Evolutionary conservation across 2,888 invertebrate genomes (phyloP).

Genomic region (Philopedon plagiatum): DNA sequence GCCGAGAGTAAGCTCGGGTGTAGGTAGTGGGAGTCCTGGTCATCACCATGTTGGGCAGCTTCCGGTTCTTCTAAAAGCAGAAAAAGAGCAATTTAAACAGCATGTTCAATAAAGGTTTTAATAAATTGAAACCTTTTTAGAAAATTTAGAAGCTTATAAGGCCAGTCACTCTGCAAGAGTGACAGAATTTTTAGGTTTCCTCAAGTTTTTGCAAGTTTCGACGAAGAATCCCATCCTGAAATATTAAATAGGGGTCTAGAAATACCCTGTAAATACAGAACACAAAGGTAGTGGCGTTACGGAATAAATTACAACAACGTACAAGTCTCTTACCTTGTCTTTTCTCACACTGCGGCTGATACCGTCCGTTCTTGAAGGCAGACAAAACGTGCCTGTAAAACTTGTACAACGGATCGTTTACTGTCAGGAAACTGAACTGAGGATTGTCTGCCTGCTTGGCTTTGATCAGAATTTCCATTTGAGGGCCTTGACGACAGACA

Average conservation of each 20-base stretch:
- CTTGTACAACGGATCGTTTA: constrained; percentile 85
- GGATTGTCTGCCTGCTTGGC: constrained; percentile 95
- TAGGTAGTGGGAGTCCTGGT: constrained; percentile 76
- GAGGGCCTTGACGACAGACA: constrained; percentile 90
- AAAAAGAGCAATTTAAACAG: constrained; percentile 13
- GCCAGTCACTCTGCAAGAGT: too few species aligned
- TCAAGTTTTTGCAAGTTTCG: too few species aligned
- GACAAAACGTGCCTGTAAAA: constrained; percentile 88
- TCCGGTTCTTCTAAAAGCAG: constrained; percentile 25
- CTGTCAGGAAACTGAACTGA: constrained; percentile 94
- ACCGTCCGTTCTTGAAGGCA: constrained; percentile 79
- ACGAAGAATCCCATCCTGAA: too few species aligned
- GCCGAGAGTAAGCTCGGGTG: constrained; percentile 85
- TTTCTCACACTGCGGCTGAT: constrained; percentile 63
- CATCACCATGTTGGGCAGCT: not conserved
- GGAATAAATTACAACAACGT: too few species aligned
- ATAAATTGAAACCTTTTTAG: too few species aligned
- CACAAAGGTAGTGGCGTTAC: too few species aligned
- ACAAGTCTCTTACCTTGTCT: constrained; percentile 64
- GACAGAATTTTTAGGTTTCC: too few species aligned
- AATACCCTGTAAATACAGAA: too few species aligned
- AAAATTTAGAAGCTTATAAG: too few species aligned
- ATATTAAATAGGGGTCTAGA: too few species aligned
- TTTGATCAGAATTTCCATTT: constrained; percentile 99
- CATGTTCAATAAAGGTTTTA: too few species aligned